These are phyloP conservation scores for Sylvia atricapilla DNA, from an alignment of 2,113 vertebrate genomes.

Conservation along the genomic window DNA sequence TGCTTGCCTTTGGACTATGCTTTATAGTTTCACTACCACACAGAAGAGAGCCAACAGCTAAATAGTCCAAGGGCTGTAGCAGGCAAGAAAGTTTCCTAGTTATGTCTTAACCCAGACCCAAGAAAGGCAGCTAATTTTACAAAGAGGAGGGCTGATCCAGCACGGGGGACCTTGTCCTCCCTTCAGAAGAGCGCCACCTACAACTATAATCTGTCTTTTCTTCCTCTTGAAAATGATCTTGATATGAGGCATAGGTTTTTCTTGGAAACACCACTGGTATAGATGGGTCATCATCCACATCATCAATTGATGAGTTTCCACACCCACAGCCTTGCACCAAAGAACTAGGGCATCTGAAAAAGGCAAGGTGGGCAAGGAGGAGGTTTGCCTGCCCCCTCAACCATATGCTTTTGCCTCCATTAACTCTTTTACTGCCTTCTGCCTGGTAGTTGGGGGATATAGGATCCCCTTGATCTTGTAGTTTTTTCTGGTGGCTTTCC, in stretches of 20 bases:
- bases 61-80: neutral
- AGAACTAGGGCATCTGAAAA: neutral
- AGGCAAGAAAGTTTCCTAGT: neutral
- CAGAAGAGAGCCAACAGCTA: neutral
- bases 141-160: neutral
- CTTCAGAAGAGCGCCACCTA: neutral
- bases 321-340: neutral
- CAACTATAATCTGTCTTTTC: neutral
- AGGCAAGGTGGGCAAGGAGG: neutral
- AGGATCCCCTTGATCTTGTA: neutral
- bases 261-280: neutral
- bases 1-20: neutral
- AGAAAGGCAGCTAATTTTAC: neutral
- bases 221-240: neutral
- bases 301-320: neutral
- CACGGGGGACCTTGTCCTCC: neutral
- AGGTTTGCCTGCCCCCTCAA: fast-evolving
- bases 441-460: neutral
- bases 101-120: too few relatives aligned
- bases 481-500: neutral
- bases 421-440: neutral
- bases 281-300: neutral
- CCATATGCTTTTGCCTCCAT: neutral
- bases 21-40: neutral
- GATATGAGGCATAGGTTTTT: neutral